A percentile compares a stretch with the other conserved stretches of the same genome.
Evolutionary conservation across 2,888 invertebrate species (phyloP).

Genomic region (Ectemnius lituratus): DNA sequence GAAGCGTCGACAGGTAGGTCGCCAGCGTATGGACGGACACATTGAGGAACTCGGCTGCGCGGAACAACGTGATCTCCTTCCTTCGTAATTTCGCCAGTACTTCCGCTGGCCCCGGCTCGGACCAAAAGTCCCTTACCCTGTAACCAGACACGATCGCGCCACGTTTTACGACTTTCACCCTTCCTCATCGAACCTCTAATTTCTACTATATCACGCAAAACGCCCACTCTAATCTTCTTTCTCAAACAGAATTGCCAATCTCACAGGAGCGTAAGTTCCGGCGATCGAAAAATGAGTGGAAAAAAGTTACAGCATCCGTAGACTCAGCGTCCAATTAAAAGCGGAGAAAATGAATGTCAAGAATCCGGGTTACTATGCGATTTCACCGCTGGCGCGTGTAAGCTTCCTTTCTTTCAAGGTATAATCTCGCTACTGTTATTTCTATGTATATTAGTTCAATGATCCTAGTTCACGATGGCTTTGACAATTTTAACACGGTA

Average conservation of each 20-base stretch:
- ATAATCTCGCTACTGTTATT: no score
- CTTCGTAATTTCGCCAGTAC: slow-evolving; percentile 85
- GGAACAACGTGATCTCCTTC: slow-evolving; percentile 85
- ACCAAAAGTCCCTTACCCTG: slow-evolving; percentile 87
- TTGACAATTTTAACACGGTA: no score
- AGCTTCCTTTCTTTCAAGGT: no score
- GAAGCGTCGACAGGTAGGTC: slow-evolving; percentile 83
- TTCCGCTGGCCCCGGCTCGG: slow-evolving; percentile 87
- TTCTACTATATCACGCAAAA: no score
- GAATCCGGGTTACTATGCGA: slow-evolving; percentile 39
- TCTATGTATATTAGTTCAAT: no score
- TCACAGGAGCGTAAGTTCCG: no score
- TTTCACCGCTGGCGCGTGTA: slow-evolving; percentile 21
- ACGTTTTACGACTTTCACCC: background rate
- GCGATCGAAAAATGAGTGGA: no score
- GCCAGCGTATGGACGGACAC: slow-evolving; percentile 87
- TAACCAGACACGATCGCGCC: slow-evolving; percentile 50
- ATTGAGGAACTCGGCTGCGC: slow-evolving; percentile 87
- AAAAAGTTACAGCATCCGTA: background rate
- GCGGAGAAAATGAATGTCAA: slow-evolving; percentile 29
- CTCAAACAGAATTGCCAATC: no score
- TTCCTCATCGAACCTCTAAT: background rate
- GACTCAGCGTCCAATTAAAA: slow-evolving; percentile 1
- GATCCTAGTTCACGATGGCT: background rate
- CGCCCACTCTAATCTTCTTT: no score